Evolutionary conservation across 2,113 vertebrate genomes (phyloP).

Genomic region (Passer montanus): DNA sequence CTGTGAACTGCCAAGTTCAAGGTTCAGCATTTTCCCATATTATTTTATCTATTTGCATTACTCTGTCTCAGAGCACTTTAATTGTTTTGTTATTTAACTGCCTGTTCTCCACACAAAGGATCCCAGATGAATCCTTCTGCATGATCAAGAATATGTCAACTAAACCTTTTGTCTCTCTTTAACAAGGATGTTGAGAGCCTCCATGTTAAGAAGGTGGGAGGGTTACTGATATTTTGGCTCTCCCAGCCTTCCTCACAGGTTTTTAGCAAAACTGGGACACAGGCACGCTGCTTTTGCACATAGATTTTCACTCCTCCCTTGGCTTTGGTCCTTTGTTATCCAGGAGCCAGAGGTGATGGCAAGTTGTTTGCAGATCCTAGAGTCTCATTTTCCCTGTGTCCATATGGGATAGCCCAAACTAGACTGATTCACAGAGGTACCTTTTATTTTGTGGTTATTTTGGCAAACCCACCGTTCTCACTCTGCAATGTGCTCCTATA

Average conservation of each 20-base stretch:
- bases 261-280: background rate
- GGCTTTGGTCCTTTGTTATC: background rate
- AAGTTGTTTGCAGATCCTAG: background rate
- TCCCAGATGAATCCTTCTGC: background rate
- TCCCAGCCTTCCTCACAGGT: background rate
- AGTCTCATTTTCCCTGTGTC: background rate
- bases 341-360: background rate
- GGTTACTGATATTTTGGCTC: background rate
- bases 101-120: background rate
- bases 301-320: background rate
- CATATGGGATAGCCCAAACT: background rate
- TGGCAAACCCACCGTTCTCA: background rate
- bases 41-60: conserved; percentile 25
- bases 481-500: accelerated
- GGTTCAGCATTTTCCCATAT: conserved; percentile 58
- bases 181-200: background rate
- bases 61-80: background rate
- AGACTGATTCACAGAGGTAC: background rate
- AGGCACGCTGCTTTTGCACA: accelerated
- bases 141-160: background rate
- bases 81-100: background rate
- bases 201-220: background rate
- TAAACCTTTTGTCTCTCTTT: background rate
- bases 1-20: conserved; percentile 51
- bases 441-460: background rate